phyloP scores from a whole-genome alignment of 1,140 invertebrate species.

The Calosoma granatense region DNA sequence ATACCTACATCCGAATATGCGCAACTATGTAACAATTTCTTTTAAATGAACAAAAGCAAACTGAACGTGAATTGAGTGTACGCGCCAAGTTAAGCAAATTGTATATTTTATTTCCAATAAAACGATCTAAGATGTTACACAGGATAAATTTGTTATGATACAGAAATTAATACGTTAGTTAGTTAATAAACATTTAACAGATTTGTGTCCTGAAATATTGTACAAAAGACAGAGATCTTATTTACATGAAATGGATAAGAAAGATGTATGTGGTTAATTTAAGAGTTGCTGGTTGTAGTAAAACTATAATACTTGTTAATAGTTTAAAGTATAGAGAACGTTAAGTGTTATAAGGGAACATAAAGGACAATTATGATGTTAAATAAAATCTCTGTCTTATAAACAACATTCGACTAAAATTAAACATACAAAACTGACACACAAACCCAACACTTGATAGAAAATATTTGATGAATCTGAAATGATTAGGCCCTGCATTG shows the following conservation, averaged over 20 bases:
- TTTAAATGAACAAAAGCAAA: no score
- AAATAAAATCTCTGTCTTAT: not conserved
- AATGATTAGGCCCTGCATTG: no score
- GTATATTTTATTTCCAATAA: conserved; percentile 9
- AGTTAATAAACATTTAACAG: not conserved
- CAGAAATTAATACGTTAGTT: not conserved
- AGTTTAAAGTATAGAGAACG: not conserved
- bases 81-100: conserved; percentile 3
- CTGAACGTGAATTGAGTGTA: no score
- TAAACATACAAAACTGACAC: no score
- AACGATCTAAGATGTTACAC: conserved; percentile 1
- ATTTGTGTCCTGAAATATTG: not conserved
- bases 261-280: not conserved
- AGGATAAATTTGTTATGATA: conserved; percentile 3
- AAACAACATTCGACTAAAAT: not conserved
- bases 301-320: not conserved
- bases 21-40: not conserved
- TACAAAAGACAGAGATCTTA: not conserved
- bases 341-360: not conserved
- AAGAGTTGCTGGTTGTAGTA: not conserved
- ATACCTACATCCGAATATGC: no score
- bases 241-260: not conserved
- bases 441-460: no score
- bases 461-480: not conserved
- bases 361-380: not conserved